phyloP scores from a whole-genome alignment of 1,140 invertebrate genomes.

The Fragariocoptes setiger region DNA sequence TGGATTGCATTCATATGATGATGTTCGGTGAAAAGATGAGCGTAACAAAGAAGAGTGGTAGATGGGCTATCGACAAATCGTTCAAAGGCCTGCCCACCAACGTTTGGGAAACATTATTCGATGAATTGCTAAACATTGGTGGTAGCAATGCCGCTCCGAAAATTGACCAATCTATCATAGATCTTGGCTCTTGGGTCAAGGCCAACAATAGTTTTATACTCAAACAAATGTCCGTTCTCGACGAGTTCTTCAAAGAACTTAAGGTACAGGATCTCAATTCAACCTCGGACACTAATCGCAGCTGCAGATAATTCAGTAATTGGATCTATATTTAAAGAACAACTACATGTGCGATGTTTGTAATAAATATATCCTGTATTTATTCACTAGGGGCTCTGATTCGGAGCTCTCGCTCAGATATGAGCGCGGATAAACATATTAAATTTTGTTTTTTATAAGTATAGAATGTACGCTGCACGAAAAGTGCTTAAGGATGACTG shows the following conservation, averaged over 20 bases:
- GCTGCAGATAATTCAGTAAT: no score
- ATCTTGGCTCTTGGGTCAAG: neutral
- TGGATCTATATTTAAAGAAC: no score
- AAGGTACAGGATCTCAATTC: no score
- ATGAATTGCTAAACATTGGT: slow-evolving; percentile 1
- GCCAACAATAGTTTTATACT: neutral
- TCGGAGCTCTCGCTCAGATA: no score
- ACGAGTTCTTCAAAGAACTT: neutral
- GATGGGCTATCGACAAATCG: slow-evolving; percentile 13
- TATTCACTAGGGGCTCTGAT: no score
- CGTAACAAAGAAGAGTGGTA: slow-evolving; percentile 25
- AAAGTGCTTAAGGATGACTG: no score
- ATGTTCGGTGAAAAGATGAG: slow-evolving; percentile 62
- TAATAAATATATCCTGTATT: no score
- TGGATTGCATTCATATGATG: slow-evolving; percentile 47
- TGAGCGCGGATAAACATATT: no score
- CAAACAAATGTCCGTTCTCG: neutral
- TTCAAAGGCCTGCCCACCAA: slow-evolving; percentile 1
- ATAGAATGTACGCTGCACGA: no score
- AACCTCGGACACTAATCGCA: no score
- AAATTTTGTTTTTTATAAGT: no score
- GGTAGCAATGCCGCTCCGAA: neutral
- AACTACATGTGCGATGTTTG: no score
- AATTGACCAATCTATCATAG: neutral
- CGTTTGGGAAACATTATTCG: neutral